These are phyloP conservation scores for Vulpes lagopus DNA, from an alignment of 2,113 vertebrate species.

Conservation along the genomic window DNA sequence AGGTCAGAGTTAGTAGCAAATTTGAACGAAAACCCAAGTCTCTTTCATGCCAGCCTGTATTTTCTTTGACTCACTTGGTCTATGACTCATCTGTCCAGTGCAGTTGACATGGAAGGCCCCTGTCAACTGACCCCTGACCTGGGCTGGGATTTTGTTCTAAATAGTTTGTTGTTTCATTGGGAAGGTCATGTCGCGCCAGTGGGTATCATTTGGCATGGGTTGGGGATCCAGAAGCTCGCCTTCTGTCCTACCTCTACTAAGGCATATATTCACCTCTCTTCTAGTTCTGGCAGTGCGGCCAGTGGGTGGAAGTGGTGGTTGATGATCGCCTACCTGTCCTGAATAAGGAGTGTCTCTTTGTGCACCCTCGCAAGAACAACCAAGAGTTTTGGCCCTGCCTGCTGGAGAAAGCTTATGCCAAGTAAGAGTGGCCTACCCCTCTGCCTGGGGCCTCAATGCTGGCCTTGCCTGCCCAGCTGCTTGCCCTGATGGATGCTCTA, in stretches of 20 bases:
- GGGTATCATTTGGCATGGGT: background rate
- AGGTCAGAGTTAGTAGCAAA: background rate
- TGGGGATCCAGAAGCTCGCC: background rate
- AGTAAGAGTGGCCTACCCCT: slow-evolving; percentile 86
- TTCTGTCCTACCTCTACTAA: background rate
- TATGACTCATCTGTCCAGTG: background rate
- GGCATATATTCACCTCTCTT: background rate
- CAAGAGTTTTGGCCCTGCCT: slow-evolving; percentile 97
- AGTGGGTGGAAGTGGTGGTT: slow-evolving; percentile 90
- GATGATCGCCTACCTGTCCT: slow-evolving; percentile 87
- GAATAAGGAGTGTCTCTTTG: slow-evolving; percentile 81
- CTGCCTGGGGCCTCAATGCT: background rate
- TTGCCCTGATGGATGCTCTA: background rate
- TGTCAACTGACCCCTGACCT: background rate
- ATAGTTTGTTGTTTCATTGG: background rate
- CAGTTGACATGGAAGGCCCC: background rate
- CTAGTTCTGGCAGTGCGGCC: slow-evolving; percentile 90
- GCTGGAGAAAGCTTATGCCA: slow-evolving; percentile 96
- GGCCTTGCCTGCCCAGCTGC: background rate
- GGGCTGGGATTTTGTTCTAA: background rate
- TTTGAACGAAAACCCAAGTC: background rate
- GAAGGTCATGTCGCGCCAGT: background rate
- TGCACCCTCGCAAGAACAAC: slow-evolving; percentile 84
- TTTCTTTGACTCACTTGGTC: background rate
- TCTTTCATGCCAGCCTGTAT: background rate